Conservation (phyloP, 2,888 invertebrate species). For the Monoplex corrugatus region DNA sequence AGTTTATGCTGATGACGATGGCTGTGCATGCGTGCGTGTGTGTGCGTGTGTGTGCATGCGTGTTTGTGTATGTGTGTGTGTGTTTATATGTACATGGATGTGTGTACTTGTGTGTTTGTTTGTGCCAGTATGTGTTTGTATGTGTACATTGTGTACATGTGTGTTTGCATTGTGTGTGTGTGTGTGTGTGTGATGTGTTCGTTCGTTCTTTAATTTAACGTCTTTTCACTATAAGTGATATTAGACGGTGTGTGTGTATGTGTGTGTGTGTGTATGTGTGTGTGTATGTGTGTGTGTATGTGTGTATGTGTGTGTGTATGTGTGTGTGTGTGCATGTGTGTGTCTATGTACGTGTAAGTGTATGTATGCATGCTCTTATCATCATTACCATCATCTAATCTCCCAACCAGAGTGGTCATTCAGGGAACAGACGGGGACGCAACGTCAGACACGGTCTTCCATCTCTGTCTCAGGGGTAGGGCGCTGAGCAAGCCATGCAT, state of each 20-base stretch:
- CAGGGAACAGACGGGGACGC: no score
- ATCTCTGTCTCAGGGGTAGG: no score
- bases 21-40: neutral
- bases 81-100: neutral
- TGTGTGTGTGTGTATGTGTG: neutral
- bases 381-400: no score
- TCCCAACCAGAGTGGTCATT: no score
- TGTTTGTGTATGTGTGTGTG: conserved; percentile 35
- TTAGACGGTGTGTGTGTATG: neutral
- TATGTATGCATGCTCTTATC: conserved; percentile 4
- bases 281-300: neutral
- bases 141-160: neutral
- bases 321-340: neutral
- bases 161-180: neutral
- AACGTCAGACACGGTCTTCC: no score
- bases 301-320: neutral
- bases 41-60: conserved; percentile 5
- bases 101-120: neutral
- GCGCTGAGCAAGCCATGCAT: no score
- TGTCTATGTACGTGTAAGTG: neutral
- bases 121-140: conserved; percentile 8
- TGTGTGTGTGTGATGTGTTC: no score
- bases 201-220: no score
- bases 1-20: no score
- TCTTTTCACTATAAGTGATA: no score